These are phyloP conservation scores for Scrobipalpa costella DNA, from an alignment of 2,888 invertebrate species.

Conservation along the genomic window DNA sequence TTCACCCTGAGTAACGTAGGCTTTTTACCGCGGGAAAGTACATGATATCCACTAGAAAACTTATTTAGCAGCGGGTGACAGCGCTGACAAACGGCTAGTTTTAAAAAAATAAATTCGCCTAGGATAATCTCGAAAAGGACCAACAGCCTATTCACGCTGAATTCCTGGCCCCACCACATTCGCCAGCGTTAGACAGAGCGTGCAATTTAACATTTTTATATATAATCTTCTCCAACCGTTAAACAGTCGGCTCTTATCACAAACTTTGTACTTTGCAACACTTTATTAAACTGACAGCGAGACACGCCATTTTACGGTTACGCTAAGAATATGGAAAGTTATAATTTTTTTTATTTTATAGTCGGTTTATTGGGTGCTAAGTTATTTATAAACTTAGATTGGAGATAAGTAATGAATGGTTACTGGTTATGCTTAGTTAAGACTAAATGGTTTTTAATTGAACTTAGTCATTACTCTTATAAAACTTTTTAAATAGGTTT, in stretches of 20 bases:
- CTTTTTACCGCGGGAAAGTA: too few relatives aligned
- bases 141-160: conserved; percentile 28
- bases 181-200: conserved; percentile 50
- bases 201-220: conserved; percentile 59
- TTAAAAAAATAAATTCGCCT: too few relatives aligned
- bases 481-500: too few relatives aligned
- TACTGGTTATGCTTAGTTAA: neutral
- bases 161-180: conserved; percentile 40
- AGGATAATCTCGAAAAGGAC: too few relatives aligned
- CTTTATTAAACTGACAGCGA: conserved; percentile 20
- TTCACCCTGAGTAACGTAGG: too few relatives aligned
- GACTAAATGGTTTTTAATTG: neutral
- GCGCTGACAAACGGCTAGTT: too few relatives aligned
- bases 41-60: too few relatives aligned
- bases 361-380: conserved; percentile 4
- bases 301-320: conserved; percentile 14
- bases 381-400: neutral
- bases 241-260: conserved; percentile 52
- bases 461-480: neutral
- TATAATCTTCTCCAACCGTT: conserved; percentile 57
- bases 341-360: conserved; percentile 6
- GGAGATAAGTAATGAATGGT: neutral
- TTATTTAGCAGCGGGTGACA: too few relatives aligned
- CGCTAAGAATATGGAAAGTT: neutral
- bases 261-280: conserved; percentile 33